Evolutionary conservation across 2,888 invertebrate species (phyloP), one percentile per base, ranked within the genome.

Genomic region (Steinernema scapterisci): DNA sequence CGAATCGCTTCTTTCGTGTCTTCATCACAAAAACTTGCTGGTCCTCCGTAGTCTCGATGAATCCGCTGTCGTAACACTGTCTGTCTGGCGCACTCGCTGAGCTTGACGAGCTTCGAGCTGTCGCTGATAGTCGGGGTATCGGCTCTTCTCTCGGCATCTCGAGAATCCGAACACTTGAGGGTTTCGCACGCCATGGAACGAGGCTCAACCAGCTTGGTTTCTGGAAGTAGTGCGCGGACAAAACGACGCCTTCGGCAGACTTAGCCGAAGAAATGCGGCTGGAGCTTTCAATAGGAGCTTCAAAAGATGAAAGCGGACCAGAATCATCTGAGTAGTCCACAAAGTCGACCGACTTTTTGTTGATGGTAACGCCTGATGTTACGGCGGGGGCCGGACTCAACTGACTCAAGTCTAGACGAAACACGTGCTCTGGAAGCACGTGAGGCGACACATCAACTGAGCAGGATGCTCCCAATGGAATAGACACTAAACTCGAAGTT

Each of bases 61-160:
- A 63, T 63, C 63, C 63, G 63, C 63, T 63, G 63, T 63, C 63
- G 31, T 25, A 63, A n/a, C 31, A 31, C 11, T 16, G 21, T 13
- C 31, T 63, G 1, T 13, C 16, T 13, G 27, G 63, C 6, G 63
- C 31, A 5, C 6, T 13, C 13, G 13, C 63, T 1, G 63, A 16
- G 31, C 16, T 25, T 2, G 38, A 31, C 1, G 63, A 63, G n/a
- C 31, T 27, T n/a, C 63, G 63, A 6, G 63, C 63, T 1, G 63
- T 63, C 16, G 63, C 27, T 25, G 63, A 63, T 21, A 63, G 27
- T 13, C 63, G 63, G 11, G 63, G 11, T 5, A 63, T 27, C 13
- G 63, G 63, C 31, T 63, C 31, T 63, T 27, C 31, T n/a, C 31
- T 63, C 38, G 63, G 63, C 63, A 31, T 63, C 31, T 63, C 63